phyloP scores from a whole-genome alignment of 2,113 vertebrate genomes.

The Pelmatolapia mariae region DNA sequence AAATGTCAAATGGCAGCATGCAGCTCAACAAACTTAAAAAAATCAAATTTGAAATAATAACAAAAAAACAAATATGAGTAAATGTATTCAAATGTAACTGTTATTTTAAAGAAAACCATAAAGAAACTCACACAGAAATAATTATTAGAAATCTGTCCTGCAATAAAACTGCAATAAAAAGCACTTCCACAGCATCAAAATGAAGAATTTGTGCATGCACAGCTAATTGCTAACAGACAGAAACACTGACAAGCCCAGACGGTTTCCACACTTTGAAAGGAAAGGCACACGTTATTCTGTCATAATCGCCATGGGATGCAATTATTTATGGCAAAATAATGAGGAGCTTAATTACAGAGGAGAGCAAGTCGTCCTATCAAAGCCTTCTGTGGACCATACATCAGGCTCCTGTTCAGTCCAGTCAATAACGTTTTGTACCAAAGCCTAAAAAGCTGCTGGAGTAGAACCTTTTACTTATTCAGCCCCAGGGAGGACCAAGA shows the following conservation, averaged over 20 bases:
- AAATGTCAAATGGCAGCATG: neutral
- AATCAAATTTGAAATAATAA: accelerated
- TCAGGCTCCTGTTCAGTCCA: neutral
- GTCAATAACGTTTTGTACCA: neutral
- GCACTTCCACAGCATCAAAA: neutral
- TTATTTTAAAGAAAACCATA: neutral
- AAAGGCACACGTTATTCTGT: neutral
- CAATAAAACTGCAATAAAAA: neutral
- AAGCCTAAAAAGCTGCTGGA: neutral
- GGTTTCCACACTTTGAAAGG: neutral
- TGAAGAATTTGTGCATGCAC: neutral
- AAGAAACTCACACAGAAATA: neutral
- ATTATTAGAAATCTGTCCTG: neutral
- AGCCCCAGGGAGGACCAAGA: neutral
- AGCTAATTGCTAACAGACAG: neutral
- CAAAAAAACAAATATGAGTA: neutral
- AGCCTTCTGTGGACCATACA: neutral
- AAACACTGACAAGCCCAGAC: neutral
- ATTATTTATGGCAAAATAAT: constrained; percentile 31
- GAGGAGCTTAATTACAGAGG: constrained; percentile 20
- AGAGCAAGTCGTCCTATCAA: constrained; percentile 6
- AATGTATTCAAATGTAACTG: neutral
- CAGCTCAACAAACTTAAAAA: neutral
- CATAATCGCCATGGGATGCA: constrained; percentile 13
- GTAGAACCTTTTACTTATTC: neutral